Conservation (phyloP, 2,888 invertebrate genomes). For the Acanthosepion esculentum region DNA sequence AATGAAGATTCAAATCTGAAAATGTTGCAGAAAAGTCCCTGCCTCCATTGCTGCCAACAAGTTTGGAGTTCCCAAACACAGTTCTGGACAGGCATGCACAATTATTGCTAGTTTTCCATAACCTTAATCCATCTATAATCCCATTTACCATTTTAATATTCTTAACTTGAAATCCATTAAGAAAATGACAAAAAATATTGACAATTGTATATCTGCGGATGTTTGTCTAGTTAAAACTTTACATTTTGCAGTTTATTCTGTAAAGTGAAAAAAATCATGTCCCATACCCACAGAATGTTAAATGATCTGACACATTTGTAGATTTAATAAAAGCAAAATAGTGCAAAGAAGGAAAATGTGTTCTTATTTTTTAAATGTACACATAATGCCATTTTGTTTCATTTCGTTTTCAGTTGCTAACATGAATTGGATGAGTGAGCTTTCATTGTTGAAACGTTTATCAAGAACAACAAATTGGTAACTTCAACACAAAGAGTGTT, state of each 20-base stretch:
- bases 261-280: not conserved
- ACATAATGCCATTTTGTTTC: too few relatives aligned
- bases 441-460: too few relatives aligned
- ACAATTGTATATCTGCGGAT: not conserved
- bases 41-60: not conserved
- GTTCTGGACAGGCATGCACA: not conserved
- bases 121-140: not conserved
- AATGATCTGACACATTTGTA: too few relatives aligned
- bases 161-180: not conserved
- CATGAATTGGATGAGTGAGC: too few relatives aligned
- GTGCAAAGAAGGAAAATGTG: too few relatives aligned
- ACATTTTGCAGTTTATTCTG: not conserved
- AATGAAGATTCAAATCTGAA: not conserved
- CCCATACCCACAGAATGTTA: not conserved
- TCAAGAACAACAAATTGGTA: too few relatives aligned
- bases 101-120: not conserved
- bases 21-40: not conserved
- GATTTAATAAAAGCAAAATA: too few relatives aligned
- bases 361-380: too few relatives aligned
- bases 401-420: too few relatives aligned
- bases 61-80: not conserved
- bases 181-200: not conserved
- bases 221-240: not conserved
- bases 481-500: too few relatives aligned
- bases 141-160: not conserved